Evolutionary conservation across 2,113 vertebrate genomes (phyloP), one percentile per base, ranked within the genome.

Genomic region (Pluvialis apricaria): DNA sequence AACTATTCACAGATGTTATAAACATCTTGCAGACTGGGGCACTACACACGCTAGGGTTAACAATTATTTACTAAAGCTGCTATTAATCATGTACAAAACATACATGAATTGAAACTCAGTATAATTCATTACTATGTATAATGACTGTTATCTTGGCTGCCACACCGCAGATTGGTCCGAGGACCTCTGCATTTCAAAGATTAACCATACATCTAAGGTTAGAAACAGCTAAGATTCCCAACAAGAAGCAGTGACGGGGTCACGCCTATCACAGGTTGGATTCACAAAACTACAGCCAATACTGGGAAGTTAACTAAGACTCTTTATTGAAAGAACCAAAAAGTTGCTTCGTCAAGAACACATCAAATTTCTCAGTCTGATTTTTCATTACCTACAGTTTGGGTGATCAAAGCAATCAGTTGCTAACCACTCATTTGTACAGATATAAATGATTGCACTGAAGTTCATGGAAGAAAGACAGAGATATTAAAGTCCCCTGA

Each of bases 21-120:
- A 94, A 92, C 79, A 52, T 77, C 86, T 92, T 88, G 65, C 55
- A 80, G 88, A 83, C 77, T 29, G 10, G 68, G 85, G 45, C 51
- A 61, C 80, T 80, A 49, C 36, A 61, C 79, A 92, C 7, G 1
- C 62, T 28, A 76, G 49, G 79, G 88, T 88, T 94, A 90, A 90
- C 62, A 80, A 92, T 86, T 86, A 94, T 92, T 92, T 82, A 82
- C 95, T 80, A 64, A 55, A 91, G 82, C 70, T 69, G 75, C 62
- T 73, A 79, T 83, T 92, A 90, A 94, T 83, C 45, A 95, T 94
- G 95, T 86, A 94, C 86, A 80, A 92, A 86, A 76, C 4, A 26
- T 22, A 10, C 40, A 76, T 38, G 57, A 79, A 47, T 42, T 57
- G 82, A 76, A 79, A 36, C 57, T 36, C 57, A 3, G 55, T 32